phyloP scores from a whole-genome alignment of 2,888 invertebrate species.

The Ypsolopha scabrella region DNA sequence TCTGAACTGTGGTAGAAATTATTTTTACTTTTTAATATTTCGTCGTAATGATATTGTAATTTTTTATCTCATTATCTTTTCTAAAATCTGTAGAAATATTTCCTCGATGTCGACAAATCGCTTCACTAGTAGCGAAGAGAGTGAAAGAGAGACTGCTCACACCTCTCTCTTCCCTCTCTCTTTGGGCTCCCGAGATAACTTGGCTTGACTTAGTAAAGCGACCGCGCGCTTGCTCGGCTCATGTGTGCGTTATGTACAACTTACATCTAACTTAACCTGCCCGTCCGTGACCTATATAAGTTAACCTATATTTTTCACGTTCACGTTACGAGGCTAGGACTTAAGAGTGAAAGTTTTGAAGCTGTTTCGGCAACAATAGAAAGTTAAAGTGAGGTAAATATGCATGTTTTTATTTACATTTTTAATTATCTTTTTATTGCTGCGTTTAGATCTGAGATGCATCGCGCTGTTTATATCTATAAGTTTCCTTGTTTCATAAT shows the following conservation, averaged over 20 bases:
- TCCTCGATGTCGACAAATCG: background rate
- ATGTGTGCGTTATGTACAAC: constrained; percentile 22
- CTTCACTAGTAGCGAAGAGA: constrained; percentile 6
- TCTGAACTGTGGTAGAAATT: too few species aligned
- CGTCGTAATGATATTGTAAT: too few species aligned
- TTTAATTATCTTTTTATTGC: background rate
- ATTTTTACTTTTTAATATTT: too few species aligned
- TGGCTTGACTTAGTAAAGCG: constrained; percentile 36
- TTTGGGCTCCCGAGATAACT: constrained; percentile 34
- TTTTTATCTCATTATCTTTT: too few species aligned
- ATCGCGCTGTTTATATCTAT: too few species aligned
- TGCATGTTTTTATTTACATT: background rate
- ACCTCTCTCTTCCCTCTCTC: constrained; percentile 24
- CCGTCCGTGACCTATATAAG: constrained; percentile 1
- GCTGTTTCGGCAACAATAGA: background rate
- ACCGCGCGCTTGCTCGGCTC: constrained; percentile 24
- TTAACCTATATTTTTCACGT: constrained; percentile 6
- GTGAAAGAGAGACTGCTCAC: constrained; percentile 37
- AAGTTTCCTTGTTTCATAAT: too few species aligned
- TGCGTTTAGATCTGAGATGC: too few species aligned
- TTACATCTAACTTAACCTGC: constrained; percentile 25
- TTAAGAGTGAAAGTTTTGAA: constrained; percentile 1
- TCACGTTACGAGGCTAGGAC: background rate
- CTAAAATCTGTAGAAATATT: background rate
- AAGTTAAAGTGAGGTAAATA: background rate